Evolutionary conservation across 2,797 vertebrate species (phyloP), one percentile per base, ranked within the genome.

Genomic region (Paratrypauchen microcephalus): DNA sequence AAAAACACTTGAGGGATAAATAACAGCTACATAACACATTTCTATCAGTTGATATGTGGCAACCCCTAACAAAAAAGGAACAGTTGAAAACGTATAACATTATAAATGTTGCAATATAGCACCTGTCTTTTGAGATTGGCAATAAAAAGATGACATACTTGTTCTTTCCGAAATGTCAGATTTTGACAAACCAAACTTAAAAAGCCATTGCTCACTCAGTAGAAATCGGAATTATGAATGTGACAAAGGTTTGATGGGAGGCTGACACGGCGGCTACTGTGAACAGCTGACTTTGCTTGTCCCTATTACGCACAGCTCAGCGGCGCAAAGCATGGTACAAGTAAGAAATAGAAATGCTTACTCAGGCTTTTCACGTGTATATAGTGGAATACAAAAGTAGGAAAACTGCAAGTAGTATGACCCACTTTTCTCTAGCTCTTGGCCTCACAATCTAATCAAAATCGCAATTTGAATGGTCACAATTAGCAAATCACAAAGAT

Each of bases 401-500:
- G 55, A 55, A 68, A 86, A 76, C 69, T 69, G 70, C 69, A 75
- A 77, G 82, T 80, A 83, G 87, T 84, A 69, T 86, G 91, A 87
- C 84, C 87, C 69, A 81, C 64, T 85, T 90, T 59, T 36, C 59
- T 57, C n/a, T 6, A 64, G 70, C 77, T 79, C 8, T 2, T 65
- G 36, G 70, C 63, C 73, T 26, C 24, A 9, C 69, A 50, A 68
- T 59, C 76, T 78, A 70, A 77, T 77, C 8, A 8, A 36, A 36
- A 9, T 36, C 2, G 1, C 32, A 8, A 36, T 36, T 36, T 36
- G 7, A 36, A 36, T 36, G 32, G 32, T 36, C 32, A 36, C 32
- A 36, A 36, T 36, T 9, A 16, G 41, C 41, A 45, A 45, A 15
- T 45, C 41, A 45, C 41, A 45, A 16, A 45, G 12, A 45, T 41